Conservation (phyloP, 53 echinoderm and acorn worm species). For the Mesocentrotus franciscanus region DNA sequence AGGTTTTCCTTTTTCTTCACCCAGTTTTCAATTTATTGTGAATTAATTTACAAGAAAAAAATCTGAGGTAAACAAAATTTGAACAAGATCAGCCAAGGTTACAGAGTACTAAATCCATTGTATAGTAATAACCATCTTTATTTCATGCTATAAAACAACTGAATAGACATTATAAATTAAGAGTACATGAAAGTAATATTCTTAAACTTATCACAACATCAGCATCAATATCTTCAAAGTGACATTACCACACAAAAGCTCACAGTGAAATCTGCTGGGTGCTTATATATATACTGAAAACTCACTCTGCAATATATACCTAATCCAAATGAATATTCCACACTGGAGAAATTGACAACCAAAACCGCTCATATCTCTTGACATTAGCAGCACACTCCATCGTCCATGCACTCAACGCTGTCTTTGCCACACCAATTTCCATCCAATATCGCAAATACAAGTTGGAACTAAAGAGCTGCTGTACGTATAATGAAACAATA, state of each 20-base stretch:
- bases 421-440: neutral
- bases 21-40: too few species aligned
- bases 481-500: constrained; percentile 37
- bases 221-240: neutral
- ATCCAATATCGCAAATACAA: neutral
- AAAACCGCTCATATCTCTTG: neutral
- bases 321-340: constrained; percentile 45
- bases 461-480: neutral
- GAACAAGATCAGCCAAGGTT: too few species aligned
- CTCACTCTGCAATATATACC: constrained; percentile 11
- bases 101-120: neutral
- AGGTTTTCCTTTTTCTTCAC: too few species aligned
- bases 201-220: neutral
- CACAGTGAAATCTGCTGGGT: neutral
- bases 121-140: neutral
- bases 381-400: neutral
- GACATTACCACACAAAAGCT: neutral
- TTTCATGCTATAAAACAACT: neutral
- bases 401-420: neutral
- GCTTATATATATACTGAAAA: neutral
- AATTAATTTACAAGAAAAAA: too few species aligned
- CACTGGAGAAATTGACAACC: neutral
- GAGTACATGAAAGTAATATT: neutral
- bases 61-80: too few species aligned
- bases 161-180: neutral